These are phyloP conservation scores for Papilio machaon DNA, from an alignment of 1,140 invertebrate species.

Conservation along the genomic window DNA sequence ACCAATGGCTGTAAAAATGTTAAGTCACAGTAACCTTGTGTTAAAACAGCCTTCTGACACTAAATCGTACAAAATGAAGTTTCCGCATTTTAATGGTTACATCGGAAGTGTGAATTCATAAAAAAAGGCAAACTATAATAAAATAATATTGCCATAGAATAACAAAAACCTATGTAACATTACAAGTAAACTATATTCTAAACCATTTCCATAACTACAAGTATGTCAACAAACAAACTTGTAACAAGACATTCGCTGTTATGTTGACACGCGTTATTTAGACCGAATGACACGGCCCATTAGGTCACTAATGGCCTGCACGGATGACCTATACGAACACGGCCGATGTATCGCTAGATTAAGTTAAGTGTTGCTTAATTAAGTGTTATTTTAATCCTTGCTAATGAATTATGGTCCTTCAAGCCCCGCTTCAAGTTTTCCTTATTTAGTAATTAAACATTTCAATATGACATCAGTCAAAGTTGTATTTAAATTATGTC, in stretches of 20 bases:
- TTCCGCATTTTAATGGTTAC: too few relatives aligned
- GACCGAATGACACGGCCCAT: constrained; percentile 27
- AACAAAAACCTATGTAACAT: too few relatives aligned
- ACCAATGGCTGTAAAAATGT: too few relatives aligned
- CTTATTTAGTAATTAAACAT: background rate
- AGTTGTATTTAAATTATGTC: background rate
- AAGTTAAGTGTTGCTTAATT: constrained; percentile 33
- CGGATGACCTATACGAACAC: constrained; percentile 15
- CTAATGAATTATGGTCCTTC: background rate
- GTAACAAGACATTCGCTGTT: background rate
- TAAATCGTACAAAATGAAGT: too few relatives aligned
- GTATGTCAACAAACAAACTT: too few relatives aligned
- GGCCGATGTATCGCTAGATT: constrained; percentile 32
- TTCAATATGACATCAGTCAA: background rate
- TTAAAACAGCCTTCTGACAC: too few relatives aligned
- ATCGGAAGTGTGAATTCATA: too few relatives aligned
- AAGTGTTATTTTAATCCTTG: constrained; percentile 27
- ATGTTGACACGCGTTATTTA: constrained; percentile 35
- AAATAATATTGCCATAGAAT: too few relatives aligned
- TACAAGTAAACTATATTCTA: too few relatives aligned
- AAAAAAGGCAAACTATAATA: too few relatives aligned
- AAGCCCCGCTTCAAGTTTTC: background rate
- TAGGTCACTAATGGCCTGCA: constrained; percentile 29
- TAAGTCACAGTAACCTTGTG: too few relatives aligned
- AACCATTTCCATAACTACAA: too few relatives aligned